Conservation (phyloP, 2,113 vertebrate species). For the Corythaeola cristata region DNA sequence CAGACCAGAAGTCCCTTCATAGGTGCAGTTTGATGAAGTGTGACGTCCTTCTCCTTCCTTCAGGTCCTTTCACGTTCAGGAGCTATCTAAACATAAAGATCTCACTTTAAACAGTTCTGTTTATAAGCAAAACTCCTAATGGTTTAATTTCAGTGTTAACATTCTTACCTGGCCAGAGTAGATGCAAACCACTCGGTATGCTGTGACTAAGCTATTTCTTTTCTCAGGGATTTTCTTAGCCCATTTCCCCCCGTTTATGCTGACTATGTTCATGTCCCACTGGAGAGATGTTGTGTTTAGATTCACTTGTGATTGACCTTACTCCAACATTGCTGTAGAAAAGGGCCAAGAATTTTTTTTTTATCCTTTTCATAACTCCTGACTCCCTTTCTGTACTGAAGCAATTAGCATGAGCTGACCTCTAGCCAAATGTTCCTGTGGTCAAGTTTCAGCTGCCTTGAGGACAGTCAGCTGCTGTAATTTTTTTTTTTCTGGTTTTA, state of each 20-base stretch:
- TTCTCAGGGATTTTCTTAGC: background rate
- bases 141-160: background rate
- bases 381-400: conserved; percentile 24
- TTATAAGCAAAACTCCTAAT: background rate
- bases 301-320: conserved; percentile 47
- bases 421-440: conserved; percentile 33
- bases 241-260: background rate
- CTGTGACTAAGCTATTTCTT: background rate
- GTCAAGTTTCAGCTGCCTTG: background rate
- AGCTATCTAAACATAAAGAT: background rate
- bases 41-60: background rate
- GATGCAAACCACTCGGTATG: background rate
- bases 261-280: background rate
- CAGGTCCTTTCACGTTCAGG: background rate
- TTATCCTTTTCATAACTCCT: conserved; percentile 64
- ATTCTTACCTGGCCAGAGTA: background rate
- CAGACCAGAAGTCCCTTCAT: background rate
- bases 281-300: conserved; percentile 22
- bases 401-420: conserved; percentile 39
- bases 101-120: background rate
- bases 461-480: conserved; percentile 24
- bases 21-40: background rate
- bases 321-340: conserved; percentile 1
- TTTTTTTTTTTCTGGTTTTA: conserved; percentile 10
- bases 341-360: conserved; percentile 37